Conservation (phyloP, 2,888 invertebrate genomes). For the Acleris sparsana region DNA sequence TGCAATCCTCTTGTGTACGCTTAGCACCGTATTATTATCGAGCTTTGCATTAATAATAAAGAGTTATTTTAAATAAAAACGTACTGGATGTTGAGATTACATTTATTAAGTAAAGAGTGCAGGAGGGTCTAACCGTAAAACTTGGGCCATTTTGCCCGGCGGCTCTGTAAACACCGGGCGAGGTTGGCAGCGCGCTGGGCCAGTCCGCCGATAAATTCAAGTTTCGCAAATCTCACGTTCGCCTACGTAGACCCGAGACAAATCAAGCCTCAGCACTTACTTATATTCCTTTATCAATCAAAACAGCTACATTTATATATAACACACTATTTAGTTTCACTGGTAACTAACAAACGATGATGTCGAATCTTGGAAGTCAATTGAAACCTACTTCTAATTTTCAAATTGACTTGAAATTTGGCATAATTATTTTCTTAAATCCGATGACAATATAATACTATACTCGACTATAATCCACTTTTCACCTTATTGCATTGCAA, state of each 20-base stretch:
- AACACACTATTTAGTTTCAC: too few species aligned
- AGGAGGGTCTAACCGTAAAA: slow-evolving; percentile 34
- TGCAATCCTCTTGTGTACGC: slow-evolving; percentile 37
- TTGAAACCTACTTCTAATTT: too few species aligned
- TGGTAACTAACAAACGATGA: too few species aligned
- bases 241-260: slow-evolving; percentile 13
- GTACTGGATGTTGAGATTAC: slow-evolving; percentile 20
- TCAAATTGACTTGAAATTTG: too few species aligned
- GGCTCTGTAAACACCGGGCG: slow-evolving; percentile 42
- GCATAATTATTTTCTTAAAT: too few species aligned
- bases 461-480: too few species aligned
- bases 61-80: slow-evolving; percentile 29
- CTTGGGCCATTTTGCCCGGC: slow-evolving; percentile 36
- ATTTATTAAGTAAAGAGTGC: slow-evolving; percentile 34
- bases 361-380: too few species aligned
- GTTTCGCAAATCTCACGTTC: slow-evolving; percentile 46
- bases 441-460: too few species aligned
- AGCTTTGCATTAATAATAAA: slow-evolving; percentile 21
- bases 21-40: slow-evolving; percentile 11
- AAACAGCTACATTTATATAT: slow-evolving; percentile 42
- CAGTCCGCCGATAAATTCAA: slow-evolving; percentile 54
- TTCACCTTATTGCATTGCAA: too few species aligned
- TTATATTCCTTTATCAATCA: slow-evolving; percentile 68
- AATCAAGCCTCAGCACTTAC: slow-evolving; percentile 41
- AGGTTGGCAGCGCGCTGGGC: slow-evolving; percentile 42